Conservation (phyloP, 2,888 invertebrate genomes). For the Orthonevra nobilis region DNA sequence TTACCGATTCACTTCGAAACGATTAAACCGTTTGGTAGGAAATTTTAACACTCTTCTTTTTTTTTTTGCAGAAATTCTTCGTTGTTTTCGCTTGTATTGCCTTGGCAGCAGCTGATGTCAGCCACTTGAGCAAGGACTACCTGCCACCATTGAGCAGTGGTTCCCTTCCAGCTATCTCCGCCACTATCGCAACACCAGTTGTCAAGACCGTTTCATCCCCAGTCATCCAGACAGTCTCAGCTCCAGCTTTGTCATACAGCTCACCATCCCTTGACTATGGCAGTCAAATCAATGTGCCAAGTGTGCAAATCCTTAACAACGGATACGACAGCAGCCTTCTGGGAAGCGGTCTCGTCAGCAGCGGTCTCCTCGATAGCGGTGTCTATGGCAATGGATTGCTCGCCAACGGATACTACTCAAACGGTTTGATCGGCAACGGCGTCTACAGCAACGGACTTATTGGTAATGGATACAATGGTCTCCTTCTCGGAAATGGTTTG, state of each 20-base stretch:
- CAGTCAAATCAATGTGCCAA: conserved; percentile 24
- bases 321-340: conserved; percentile 1
- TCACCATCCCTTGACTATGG: background rate
- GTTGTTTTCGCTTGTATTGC: conserved; percentile 76
- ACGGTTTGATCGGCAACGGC: background rate
- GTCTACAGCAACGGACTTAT: background rate
- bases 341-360: conserved; percentile 7
- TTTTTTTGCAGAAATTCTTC: conserved; percentile 76
- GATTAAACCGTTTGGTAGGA: no score
- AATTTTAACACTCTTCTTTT: no score
- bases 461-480: background rate
- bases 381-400: no score
- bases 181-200: background rate
- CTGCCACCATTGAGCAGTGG: conserved; percentile 73
- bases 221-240: conserved; percentile 6
- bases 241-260: background rate
- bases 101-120: conserved; percentile 77
- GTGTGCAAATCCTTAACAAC: conserved; percentile 6
- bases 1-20: no score
- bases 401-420: background rate
- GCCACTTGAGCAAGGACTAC: conserved; percentile 75
- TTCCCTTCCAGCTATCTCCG: conserved; percentile 60
- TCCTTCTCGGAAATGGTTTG: background rate
- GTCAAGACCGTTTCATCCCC: conserved; percentile 46
- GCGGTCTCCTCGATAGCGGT: background rate